Evolutionary conservation across 2,113 vertebrate species (phyloP), one percentile per base, ranked within the genome.

Genomic region (Chloebia gouldiae): DNA sequence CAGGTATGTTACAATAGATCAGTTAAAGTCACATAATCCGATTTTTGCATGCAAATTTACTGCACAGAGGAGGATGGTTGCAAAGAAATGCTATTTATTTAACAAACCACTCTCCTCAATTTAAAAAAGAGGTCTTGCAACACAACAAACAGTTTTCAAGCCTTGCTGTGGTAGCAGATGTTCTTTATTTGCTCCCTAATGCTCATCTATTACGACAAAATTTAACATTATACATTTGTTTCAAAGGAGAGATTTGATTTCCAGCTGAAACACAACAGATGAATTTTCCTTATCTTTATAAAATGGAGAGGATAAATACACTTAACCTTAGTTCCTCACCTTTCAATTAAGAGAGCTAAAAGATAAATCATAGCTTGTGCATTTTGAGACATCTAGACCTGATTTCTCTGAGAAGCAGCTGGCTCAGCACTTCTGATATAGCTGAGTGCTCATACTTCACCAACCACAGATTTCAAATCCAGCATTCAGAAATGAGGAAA

Each of bases 211-310:
- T 71, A 61, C 1, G n/a, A 90, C 45, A 88, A 90, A 88, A 80
- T 57, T 79, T 54, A 92, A 93, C 71, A 39, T 30, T 82, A 92
- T 85, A 76, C 35, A 45, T 70, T 53, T 50, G 66, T 49, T 85
- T 86, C 93, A 76, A 86, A 83, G 71, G 85, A 92, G 63, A 73
- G 39, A 88, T 69, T 57, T 83, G 23, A 92, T 90, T 76, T 92
- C 66, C 82, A 93, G 33, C 50, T 88, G 63, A 88, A 86, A 82
- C 37, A 61, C n/a, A 86, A 57, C 8, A 47, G 63, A 90, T 65
- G 0, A 69, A 50, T 90, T 93, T 82, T 70, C 79, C 1, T 1
- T 82, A 77, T 92, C 79, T 88, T 95, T 77, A 94, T 70, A 85
- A 88, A 94, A 85, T 31, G 11, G 65, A 94, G 81, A 94, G 10